Evolutionary conservation across 2,888 invertebrate genomes (phyloP), one percentile per base, ranked within the genome.

Genomic region (Ichneumon xanthorius): DNA sequence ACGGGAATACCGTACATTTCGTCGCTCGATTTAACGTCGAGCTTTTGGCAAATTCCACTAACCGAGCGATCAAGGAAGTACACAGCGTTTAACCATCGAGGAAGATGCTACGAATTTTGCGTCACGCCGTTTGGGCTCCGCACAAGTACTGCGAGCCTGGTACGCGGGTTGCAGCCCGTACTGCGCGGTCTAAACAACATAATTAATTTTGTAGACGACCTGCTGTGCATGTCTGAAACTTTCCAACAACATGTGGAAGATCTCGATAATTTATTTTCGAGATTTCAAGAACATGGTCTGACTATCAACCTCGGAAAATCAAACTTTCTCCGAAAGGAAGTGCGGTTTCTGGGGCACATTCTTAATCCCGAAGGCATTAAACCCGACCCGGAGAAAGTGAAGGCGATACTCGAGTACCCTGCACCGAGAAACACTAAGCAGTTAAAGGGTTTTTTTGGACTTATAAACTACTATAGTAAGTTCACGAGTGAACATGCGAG

Each of bases 261-360:
- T 19, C 55, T 55, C n/a, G 55, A 55, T 5, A n/a, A 16, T 16
- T 5, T 55, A 55, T 55, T 55, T n/a, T 7, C n/a, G n/a, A 16
- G 55, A 55, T 55, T 55, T 5, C 7, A 14, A 14, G 19, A 55
- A 19, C 55, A 55, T n/a, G 55, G 55, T 16, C 19, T 72, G 9
- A 72, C 71, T 1, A 26, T 72, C 2, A 72, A 55, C 19, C 33
- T 72, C 48, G 70, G 30, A 19, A 16, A 55, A 55, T 55, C 55
- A 6, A 16, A n/a, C 6, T 55, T 55, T 19, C n/a, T 55, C 19
- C 55, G 55, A 6, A 19, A 55, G 19, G n/a, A 55, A 55, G 55
- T 55, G 14, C 11, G 19, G 19, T 55, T 55, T 19, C n/a, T 55
- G n/a, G 55, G 55, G n/a, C 55, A 55, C 4, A 55, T 55, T n/a